Conservation (phyloP, 2,888 invertebrate genomes). For the Pterostichus niger region DNA sequence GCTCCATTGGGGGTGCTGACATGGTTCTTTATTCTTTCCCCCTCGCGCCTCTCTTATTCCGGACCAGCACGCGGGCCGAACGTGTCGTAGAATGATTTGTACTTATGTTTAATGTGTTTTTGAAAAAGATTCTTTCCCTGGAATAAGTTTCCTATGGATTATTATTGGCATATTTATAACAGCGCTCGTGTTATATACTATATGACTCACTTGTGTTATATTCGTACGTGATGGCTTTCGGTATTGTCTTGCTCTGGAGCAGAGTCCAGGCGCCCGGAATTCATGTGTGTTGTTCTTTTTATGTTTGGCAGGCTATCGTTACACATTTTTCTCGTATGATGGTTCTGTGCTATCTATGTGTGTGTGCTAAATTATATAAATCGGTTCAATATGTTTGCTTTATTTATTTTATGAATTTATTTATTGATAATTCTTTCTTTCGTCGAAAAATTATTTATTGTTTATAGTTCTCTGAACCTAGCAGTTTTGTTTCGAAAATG, state of each 20-base stretch:
- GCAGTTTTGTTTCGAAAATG: too few species aligned
- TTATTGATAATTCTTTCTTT: constrained; percentile 34
- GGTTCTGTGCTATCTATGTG: not conserved
- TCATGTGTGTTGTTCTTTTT: constrained; percentile 52
- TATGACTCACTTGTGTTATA: constrained; percentile 51
- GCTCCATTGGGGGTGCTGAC: constrained; percentile 37
- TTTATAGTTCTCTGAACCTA: not conserved
- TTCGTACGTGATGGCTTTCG: constrained; percentile 49
- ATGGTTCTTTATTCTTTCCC: constrained; percentile 54
- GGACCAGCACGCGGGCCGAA: constrained; percentile 18
- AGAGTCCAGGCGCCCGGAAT: not conserved
- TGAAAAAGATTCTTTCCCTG: constrained; percentile 60
- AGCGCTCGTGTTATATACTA: constrained; percentile 47
- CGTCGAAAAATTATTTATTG: constrained; percentile 2
- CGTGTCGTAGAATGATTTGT: constrained; percentile 65
- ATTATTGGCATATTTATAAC: constrained; percentile 66
- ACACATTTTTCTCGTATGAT: constrained; percentile 44
- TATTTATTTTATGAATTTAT: constrained; percentile 32
- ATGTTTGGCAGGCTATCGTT: constrained; percentile 47
- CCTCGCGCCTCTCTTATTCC: not conserved
- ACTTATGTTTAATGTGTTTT: constrained; percentile 67
- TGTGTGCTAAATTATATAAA: constrained; percentile 42
- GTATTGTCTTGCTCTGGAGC: constrained; percentile 39
- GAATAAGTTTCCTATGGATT: constrained; percentile 63
- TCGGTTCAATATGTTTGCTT: constrained; percentile 40